These are phyloP conservation scores for Bergia sp. DNA, from an alignment of 92 coral and sea anemone species.

Conservation along the genomic window DNA sequence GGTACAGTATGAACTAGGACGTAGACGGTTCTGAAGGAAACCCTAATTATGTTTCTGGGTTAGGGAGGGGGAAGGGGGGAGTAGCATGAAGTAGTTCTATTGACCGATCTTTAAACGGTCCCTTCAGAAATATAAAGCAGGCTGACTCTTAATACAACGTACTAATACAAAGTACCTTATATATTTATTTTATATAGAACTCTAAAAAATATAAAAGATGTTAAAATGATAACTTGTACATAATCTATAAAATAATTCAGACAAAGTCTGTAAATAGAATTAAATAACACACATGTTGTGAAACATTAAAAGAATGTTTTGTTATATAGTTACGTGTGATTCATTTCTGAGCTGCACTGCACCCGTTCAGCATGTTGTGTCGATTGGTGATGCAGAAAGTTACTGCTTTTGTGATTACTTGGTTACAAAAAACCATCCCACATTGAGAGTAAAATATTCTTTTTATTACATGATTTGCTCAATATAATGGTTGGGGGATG, in stretches of 20 bases:
- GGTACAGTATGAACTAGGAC: too few species aligned
- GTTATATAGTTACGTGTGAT: constrained; percentile 9
- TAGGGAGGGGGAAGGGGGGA: too few species aligned
- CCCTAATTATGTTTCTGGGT: too few species aligned
- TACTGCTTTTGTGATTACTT: too few species aligned
- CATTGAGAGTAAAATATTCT: too few species aligned
- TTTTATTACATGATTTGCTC: too few species aligned
- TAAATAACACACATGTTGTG: constrained; percentile 30
- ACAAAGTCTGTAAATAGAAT: constrained; percentile 67
- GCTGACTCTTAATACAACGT: not conserved
- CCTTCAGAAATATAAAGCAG: not conserved
- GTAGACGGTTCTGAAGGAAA: too few species aligned
- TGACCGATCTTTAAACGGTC: not conserved
- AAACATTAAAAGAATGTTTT: constrained; percentile 52
- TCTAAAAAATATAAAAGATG: constrained; percentile 39
- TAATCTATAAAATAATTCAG: constrained; percentile 52
- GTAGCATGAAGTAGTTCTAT: not conserved
- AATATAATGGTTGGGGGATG: too few species aligned
- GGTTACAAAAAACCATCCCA: too few species aligned
- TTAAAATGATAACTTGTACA: constrained; percentile 61
- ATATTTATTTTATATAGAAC: constrained; percentile 55
- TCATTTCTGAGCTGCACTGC: not conserved
- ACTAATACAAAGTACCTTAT: constrained; percentile 54
- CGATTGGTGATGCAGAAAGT: too few species aligned
- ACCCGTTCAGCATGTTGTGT: too few species aligned